A percentile compares a stretch with the other conserved stretches of the same genome.
Evolutionary conservation across 2,113 vertebrate species (phyloP).

Genomic region (Ceyx margarethae): DNA sequence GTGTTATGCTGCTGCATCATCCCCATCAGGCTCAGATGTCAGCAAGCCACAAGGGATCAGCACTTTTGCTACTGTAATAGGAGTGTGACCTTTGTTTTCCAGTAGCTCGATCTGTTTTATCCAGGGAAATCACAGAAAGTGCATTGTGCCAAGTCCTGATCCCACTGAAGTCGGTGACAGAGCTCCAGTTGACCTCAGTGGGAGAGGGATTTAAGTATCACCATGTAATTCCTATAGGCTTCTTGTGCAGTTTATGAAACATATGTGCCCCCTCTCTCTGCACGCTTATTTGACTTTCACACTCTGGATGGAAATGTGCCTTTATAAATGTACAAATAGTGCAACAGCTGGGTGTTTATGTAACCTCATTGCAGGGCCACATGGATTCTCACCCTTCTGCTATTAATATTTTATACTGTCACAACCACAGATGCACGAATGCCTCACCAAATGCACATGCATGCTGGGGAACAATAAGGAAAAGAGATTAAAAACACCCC

Average conservation of each 20-base stretch:
- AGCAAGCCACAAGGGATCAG: neutral
- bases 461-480: neutral
- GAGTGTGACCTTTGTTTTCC: neutral
- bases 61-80: neutral
- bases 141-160: neutral
- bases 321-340: constrained; percentile 67
- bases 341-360: constrained; percentile 72
- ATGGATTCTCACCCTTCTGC: constrained; percentile 45
- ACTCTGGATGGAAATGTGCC: constrained; percentile 52
- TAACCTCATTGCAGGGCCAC: constrained; percentile 66
- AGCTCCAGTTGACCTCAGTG: constrained; percentile 1
- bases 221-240: constrained; percentile 6
- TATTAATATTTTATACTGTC: constrained; percentile 72
- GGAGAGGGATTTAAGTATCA: neutral
- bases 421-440: neutral
- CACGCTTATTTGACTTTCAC: constrained; percentile 65
- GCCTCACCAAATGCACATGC: neutral
- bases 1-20: neutral
- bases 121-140: constrained; percentile 9
- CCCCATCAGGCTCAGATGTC: neutral
- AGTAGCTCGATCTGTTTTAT: neutral
- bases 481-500: constrained; percentile 17
- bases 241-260: constrained; percentile 16
- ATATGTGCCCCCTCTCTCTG: constrained; percentile 29
- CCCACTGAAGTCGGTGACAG: neutral